Evolutionary conservation across 1,140 invertebrate species (phyloP).

Genomic region (Piezodorus guildinii): DNA sequence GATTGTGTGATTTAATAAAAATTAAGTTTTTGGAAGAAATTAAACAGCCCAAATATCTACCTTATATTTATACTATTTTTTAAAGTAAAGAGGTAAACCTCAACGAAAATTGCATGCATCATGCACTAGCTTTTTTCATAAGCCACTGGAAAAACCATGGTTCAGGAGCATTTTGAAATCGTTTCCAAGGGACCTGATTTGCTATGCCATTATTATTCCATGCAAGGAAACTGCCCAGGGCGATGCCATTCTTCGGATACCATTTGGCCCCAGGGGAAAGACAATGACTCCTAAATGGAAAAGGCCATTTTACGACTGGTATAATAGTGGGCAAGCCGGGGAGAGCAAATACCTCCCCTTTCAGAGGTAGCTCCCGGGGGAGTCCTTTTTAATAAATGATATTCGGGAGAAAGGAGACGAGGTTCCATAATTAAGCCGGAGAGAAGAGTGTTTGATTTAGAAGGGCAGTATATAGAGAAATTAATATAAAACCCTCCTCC

Average conservation of each 20-base stretch:
- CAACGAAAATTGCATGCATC: too few relatives aligned
- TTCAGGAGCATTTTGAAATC: too few relatives aligned
- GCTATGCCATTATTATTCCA: too few relatives aligned
- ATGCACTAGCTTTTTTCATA: too few relatives aligned
- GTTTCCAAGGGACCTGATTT: too few relatives aligned
- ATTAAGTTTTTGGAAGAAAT: too few relatives aligned
- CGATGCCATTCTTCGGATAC: neutral
- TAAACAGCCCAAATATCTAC: too few relatives aligned
- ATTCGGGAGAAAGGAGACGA: neutral
- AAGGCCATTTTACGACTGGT: neutral
- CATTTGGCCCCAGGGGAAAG: neutral
- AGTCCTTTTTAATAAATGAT: conserved; percentile 13
- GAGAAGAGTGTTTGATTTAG: conserved; percentile 7
- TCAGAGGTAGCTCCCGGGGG: neutral
- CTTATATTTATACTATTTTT: too few relatives aligned
- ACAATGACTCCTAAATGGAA: neutral
- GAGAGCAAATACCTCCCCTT: conserved; percentile 10
- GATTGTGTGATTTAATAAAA: too few relatives aligned
- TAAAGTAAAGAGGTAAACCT: too few relatives aligned
- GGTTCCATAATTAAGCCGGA: conserved; percentile 12
- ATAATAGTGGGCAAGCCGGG: neutral
- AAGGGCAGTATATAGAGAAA: conserved; percentile 2
- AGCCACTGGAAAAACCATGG: too few relatives aligned
- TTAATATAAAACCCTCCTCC: conserved; percentile 6
- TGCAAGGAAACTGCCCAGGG: too few relatives aligned